Base-by-base conservation (phyloP, 2,797 vertebrate species). In the Sebastiscus albofasciatus region DNA sequence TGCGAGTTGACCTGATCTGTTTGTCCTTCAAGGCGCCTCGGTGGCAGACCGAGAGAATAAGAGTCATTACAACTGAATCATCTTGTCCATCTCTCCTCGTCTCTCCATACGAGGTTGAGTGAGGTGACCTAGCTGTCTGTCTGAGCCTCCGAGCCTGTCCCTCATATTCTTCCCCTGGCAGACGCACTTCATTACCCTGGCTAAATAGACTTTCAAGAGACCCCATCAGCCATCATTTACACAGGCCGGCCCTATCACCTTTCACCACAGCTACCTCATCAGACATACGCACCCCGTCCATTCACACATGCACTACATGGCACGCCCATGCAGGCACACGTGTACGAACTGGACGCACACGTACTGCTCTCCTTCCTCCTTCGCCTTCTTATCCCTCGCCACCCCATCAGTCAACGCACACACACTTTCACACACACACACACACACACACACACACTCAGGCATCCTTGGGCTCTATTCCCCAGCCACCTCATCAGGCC, bases 131-230 rank as follows among this genome's bases (percentile, higher is more conserved):
- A 59, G 54, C 84, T 90, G 90, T 87, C 88, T 85, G 79, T 84
- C 87, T 86, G 75, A 85, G 85, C 86, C 86, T 80, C 60, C 20
- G 2, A 80, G 85, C 72, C 78, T 82, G 79, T 91, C 82, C 68
- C 86, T 92, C 91, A 93, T 92, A 85, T 92, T 89, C 88, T 71
- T 84, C 72, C 84, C 82, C 58, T 73, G 75, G 84, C 87, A 94
- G 86, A 93, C 70, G 65, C 92, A 93, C 91, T 93, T 94, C 92
- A 94, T 94, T 94, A 93, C 87, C 90, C 85, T 73, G 84, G 49
- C 92, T 93, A 93, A 94, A 93, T 93, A 93, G 92, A 93, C 91
- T 93, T 93, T 90, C 88, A 90, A 90, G 83, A 93, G 90, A 92
- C 80, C 87, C 88, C 86, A 90, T 93, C 92, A 92, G 82, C 84